Percentiles rank a stretch among this genome's conserved stretches.
Conservation (phyloP, 2,888 invertebrate species). For the Cheiracanthium punctorium region DNA sequence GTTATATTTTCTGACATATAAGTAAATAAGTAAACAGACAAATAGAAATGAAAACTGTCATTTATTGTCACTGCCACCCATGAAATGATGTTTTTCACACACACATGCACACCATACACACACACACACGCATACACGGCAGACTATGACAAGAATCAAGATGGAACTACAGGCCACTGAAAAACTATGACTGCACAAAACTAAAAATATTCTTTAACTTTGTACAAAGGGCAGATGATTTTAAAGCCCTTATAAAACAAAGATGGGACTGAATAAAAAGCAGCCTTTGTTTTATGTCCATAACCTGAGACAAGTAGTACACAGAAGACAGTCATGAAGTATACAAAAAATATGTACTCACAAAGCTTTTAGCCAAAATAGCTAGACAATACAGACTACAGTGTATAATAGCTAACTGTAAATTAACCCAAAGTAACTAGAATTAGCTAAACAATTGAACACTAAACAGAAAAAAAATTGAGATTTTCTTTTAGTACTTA, state of each 20-base stretch:
- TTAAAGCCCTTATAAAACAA: slow-evolving; percentile 43
- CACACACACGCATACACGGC: slow-evolving; percentile 52
- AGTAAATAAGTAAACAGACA: neutral
- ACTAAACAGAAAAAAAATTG: slow-evolving; percentile 2
- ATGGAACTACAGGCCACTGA: slow-evolving; percentile 63
- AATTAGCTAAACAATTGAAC: slow-evolving; percentile 40
- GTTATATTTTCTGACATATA: no score
- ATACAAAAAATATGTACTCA: slow-evolving; percentile 56
- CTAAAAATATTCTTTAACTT: slow-evolving; percentile 50
- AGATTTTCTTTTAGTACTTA: neutral
- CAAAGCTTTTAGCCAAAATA: slow-evolving; percentile 43
- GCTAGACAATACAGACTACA: slow-evolving; percentile 53
- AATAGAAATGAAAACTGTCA: slow-evolving; percentile 60
- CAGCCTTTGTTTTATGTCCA: slow-evolving; percentile 58
- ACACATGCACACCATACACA: no score
- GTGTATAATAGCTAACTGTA: slow-evolving; percentile 27
- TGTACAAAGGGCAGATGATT: slow-evolving; percentile 48
- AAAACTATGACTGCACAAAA: slow-evolving; percentile 54
- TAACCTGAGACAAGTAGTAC: slow-evolving; percentile 63
- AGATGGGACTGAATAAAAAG: slow-evolving; percentile 41
- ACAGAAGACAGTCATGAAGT: slow-evolving; percentile 54
- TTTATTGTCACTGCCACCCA: slow-evolving; percentile 66
- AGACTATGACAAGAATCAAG: slow-evolving; percentile 59
- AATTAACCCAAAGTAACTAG: slow-evolving; percentile 23
- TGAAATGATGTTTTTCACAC: slow-evolving; percentile 57